These are phyloP conservation scores for Drosophila pseudoananassae DNA, from an alignment of 1,140 invertebrate genomes.

Conservation along the genomic window DNA sequence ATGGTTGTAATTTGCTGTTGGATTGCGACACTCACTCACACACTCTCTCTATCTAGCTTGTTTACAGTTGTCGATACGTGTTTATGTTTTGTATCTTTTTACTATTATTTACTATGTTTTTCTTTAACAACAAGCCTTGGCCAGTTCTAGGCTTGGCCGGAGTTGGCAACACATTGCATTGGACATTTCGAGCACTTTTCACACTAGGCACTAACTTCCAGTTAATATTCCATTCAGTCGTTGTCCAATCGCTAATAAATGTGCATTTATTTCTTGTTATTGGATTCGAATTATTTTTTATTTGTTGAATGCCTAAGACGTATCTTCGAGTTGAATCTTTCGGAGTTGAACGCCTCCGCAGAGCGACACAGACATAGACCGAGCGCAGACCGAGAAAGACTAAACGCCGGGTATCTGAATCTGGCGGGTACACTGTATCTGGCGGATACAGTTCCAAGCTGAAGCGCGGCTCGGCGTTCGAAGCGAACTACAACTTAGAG, in stretches of 20 bases:
- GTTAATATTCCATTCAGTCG: conserved; percentile 28
- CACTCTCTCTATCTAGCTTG: conserved; percentile 35
- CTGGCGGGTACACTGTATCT: conserved; percentile 1
- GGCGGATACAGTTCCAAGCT: not conserved
- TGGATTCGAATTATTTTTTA: conserved; percentile 6
- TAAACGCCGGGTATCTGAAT: conserved; percentile 53
- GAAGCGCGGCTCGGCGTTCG: conserved; percentile 8
- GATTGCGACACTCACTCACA: conserved; percentile 43
- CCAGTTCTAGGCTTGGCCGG: conserved; percentile 62
- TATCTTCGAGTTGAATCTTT: conserved; percentile 13
- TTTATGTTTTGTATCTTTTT: conserved; percentile 42
- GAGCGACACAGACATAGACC: conserved; percentile 45
- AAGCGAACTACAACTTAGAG: conserved; percentile 48
- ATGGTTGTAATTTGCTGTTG: conserved; percentile 37
- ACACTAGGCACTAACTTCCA: conserved; percentile 19
- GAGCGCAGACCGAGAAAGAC: conserved; percentile 68
- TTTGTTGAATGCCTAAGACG: conserved; percentile 16
- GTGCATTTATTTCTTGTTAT: conserved; percentile 4
- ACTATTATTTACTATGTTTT: conserved; percentile 6
- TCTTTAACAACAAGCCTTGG: conserved; percentile 56
- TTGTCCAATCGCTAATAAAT: conserved; percentile 6
- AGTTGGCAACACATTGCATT: conserved; percentile 19
- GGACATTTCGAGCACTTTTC: conserved; percentile 11
- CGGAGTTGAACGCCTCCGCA: conserved; percentile 15
- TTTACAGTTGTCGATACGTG: conserved; percentile 39